phyloP scores from a whole-genome alignment of 2,113 vertebrate species.

The Nanorana parkeri region DNA sequence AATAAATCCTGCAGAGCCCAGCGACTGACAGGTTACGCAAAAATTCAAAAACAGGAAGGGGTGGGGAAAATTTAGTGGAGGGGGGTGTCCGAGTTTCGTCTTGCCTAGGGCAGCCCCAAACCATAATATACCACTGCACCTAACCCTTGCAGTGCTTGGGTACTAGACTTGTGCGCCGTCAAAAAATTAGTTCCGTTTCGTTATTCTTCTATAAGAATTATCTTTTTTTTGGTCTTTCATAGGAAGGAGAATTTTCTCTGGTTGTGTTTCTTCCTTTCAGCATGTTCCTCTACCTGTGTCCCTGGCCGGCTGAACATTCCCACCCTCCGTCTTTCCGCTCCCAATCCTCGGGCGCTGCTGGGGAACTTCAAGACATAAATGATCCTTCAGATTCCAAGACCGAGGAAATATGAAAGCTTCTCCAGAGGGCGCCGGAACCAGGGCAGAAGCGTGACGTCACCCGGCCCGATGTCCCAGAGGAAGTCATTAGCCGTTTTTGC shows the following conservation, averaged over 20 bases:
- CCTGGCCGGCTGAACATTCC: not conserved
- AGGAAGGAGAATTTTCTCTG: not conserved
- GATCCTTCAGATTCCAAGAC: not conserved
- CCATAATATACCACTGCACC: no score
- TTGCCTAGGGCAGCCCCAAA: no score
- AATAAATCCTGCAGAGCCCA: no score
- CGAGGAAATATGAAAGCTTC: not conserved
- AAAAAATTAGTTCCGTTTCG: no score
- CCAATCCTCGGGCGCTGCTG: not conserved
- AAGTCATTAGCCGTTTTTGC: slow-evolving; percentile 36
- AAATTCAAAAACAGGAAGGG: no score
- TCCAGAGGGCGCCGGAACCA: not conserved
- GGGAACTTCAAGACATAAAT: not conserved
- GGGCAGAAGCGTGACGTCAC: not conserved
- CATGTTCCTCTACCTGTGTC: not conserved
- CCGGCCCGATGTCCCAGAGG: not conserved
- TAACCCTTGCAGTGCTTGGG: no score
- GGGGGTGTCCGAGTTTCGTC: no score
- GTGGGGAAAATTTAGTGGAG: no score
- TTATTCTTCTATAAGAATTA: no score
- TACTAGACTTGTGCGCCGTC: no score
- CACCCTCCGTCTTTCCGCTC: not conserved
- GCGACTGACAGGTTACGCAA: no score
- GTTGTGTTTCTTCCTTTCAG: not conserved
- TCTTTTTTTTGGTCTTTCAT: no score